Evolutionary conservation across 1,140 invertebrate species (phyloP).

Genomic region (Drosophila murphyi): DNA sequence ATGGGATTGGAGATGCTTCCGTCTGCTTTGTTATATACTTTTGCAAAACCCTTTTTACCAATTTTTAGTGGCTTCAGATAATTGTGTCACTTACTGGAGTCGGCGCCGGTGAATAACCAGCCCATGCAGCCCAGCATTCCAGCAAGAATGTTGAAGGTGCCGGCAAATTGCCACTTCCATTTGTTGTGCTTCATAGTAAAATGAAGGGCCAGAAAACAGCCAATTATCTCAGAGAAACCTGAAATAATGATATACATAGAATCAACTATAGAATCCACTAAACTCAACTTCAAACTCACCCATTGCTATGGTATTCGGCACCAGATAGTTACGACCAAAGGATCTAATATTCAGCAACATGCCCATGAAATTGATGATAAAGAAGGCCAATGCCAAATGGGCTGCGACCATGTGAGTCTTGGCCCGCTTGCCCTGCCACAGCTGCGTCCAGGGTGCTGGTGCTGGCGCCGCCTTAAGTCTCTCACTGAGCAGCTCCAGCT

Average conservation of each 20-base stretch:
- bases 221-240: conserved; percentile 82
- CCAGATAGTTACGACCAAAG: conserved; percentile 82
- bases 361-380: conserved; percentile 84
- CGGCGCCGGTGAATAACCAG: conserved; percentile 66
- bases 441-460: conserved; percentile 64
- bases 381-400: conserved; percentile 78
- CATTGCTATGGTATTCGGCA: conserved; percentile 84
- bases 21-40: no score
- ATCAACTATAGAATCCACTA: neutral
- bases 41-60: no score
- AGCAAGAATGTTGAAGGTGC: conserved; percentile 83
- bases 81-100: conserved; percentile 44
- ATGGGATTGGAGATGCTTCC: no score
- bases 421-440: conserved; percentile 76
- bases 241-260: neutral
- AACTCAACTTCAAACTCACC: conserved; percentile 55
- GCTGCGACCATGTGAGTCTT: conserved; percentile 77
- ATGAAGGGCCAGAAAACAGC: conserved; percentile 78
- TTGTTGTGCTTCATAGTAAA: conserved; percentile 77
- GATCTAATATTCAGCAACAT: conserved; percentile 84
- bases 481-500: conserved; percentile 72
- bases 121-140: conserved; percentile 81
- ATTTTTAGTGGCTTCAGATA: no score
- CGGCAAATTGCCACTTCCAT: conserved; percentile 81
- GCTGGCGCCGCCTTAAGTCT: conserved; percentile 60